Evolutionary conservation across 2,797 vertebrate genomes (phyloP).

Genomic region (Bovichtus diacanthus): DNA sequence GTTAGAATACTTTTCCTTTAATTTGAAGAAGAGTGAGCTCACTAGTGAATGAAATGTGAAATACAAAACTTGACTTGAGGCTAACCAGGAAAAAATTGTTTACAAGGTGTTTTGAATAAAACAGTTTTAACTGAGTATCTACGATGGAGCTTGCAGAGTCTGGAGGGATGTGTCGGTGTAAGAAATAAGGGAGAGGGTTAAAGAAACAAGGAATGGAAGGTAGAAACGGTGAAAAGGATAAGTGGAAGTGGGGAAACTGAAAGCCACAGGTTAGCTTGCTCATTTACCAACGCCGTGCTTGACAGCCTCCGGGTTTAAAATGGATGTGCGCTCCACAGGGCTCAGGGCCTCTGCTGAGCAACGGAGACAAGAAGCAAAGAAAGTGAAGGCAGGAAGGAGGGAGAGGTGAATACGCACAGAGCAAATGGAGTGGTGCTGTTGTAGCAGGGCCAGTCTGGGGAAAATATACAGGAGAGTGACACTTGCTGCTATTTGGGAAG

Average conservation of each 20-base stretch:
- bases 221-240: slow-evolving; percentile 28
- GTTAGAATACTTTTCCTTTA: slow-evolving; percentile 8
- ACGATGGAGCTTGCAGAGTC: neutral
- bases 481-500: neutral
- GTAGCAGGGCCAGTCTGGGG: neutral
- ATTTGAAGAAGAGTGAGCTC: slow-evolving; percentile 1
- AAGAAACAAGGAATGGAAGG: slow-evolving; percentile 33
- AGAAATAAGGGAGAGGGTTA: slow-evolving; percentile 10
- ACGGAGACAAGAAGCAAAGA: slow-evolving; percentile 35
- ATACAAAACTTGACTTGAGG: slow-evolving; percentile 22
- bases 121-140: neutral
- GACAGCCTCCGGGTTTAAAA: slow-evolving; percentile 58
- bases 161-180: slow-evolving; percentile 6
- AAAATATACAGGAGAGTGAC: neutral
- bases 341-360: slow-evolving; percentile 51
- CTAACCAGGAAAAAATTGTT: neutral
- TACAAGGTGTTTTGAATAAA: slow-evolving; percentile 32
- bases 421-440: slow-evolving; percentile 16
- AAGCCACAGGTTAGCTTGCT: slow-evolving; percentile 60
- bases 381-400: slow-evolving; percentile 23
- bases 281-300: slow-evolving; percentile 61
- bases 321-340: slow-evolving; percentile 53
- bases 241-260: slow-evolving; percentile 47
- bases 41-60: slow-evolving; percentile 25
- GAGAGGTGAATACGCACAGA: slow-evolving; percentile 19